phyloP scores from a whole-genome alignment of 2,113 vertebrate species.

The Salminus brasiliensis region DNA sequence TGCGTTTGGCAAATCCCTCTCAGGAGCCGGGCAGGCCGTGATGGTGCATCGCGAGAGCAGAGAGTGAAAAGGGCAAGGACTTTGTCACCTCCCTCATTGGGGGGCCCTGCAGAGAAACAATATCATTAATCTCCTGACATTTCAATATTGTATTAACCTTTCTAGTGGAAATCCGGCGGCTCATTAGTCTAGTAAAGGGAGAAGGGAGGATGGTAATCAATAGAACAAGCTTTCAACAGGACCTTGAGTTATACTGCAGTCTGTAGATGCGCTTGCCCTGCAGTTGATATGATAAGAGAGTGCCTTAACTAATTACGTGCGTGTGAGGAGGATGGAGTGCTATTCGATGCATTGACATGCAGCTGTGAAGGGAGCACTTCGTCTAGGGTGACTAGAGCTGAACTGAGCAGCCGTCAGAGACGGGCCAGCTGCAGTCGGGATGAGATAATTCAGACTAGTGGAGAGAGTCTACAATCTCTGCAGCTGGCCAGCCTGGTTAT shows the following conservation, averaged over 20 bases:
- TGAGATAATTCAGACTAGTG: background rate
- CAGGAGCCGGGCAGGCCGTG: background rate
- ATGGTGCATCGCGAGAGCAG: background rate
- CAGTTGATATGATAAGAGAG: conserved; percentile 57
- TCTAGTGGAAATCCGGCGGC: conserved; percentile 70
- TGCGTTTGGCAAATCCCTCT: background rate
- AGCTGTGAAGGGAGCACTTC: conserved; percentile 8
- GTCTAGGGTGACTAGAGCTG: conserved; percentile 26
- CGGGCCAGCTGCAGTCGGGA: background rate
- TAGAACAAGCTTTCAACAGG: conserved; percentile 74
- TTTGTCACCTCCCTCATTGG: conserved; percentile 75
- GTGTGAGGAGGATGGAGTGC: conserved; percentile 34
- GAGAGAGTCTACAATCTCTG: background rate
- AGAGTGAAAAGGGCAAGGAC: conserved; percentile 75
- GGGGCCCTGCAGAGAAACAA: conserved; percentile 70
- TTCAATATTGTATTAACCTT: conserved; percentile 87
- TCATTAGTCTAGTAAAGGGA: conserved; percentile 78
- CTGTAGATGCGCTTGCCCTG: conserved; percentile 64
- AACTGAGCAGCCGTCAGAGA: conserved; percentile 3
- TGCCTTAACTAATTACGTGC: conserved; percentile 59
- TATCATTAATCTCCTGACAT: conserved; percentile 84
- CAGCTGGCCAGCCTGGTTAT: background rate
- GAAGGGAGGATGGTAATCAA: conserved; percentile 77
- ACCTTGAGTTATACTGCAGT: conserved; percentile 66
- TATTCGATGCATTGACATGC: conserved; percentile 25